A percentile compares a stretch with the other conserved stretches of the same genome.
Evolutionary conservation across 2,888 invertebrate genomes (phyloP).

Genomic region (Cataglyphis rosenhaueri): DNA sequence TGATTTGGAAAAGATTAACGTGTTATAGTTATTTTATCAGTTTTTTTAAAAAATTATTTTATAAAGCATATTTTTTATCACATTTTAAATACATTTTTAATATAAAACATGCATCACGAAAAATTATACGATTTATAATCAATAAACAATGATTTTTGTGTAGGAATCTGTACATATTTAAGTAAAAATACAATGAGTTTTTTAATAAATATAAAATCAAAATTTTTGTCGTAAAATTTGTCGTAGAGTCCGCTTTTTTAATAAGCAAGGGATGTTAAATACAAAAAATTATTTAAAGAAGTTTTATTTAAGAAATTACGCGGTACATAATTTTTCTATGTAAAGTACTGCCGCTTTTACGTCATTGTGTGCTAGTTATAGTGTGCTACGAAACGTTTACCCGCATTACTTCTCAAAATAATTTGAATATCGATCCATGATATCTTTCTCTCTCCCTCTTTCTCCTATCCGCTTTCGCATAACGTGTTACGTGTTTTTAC

Average conservation of each 20-base stretch:
- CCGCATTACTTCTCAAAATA: conserved; percentile 65
- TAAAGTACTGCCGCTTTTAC: conserved; percentile 15
- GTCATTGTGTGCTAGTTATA: conserved; percentile 31
- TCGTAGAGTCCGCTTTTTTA: neutral
- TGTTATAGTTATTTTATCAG: neutral
- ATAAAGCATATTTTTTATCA: neutral
- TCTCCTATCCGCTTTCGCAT: conserved; percentile 55
- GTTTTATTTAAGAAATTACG: conserved; percentile 12
- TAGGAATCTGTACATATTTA: neutral
- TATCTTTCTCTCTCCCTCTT: neutral
- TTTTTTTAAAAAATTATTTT: neutral
- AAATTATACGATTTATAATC: neutral
- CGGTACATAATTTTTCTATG: neutral
- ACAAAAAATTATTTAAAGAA: neutral
- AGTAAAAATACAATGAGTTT: neutral
- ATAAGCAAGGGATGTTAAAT: neutral
- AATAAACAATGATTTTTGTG: neutral
- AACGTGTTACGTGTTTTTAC: conserved; percentile 20
- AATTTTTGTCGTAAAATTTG: neutral
- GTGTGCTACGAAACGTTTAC: conserved; percentile 38
- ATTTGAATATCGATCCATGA: conserved; percentile 69
- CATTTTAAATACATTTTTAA: neutral
- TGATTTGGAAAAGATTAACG: neutral
- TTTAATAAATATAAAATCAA: neutral
- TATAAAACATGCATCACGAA: neutral